Evolutionary conservation across 2,888 invertebrate species (phyloP).

Genomic region (Escarpia spicata): DNA sequence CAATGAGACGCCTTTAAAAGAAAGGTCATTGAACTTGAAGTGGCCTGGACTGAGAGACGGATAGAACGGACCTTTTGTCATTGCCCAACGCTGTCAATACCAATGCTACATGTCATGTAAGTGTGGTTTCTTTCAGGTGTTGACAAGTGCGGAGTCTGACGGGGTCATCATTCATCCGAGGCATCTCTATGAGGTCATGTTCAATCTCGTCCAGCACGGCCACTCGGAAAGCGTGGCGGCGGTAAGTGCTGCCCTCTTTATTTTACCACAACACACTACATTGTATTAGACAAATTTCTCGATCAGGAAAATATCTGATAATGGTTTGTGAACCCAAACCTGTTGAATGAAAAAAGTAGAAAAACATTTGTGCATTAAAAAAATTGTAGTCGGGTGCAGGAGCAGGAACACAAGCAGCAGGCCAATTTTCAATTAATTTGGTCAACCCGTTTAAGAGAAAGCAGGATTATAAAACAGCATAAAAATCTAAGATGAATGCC

Average conservation of each 20-base stretch:
- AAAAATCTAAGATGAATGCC: too few species aligned
- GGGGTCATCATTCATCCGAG: constrained; percentile 24
- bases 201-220: constrained; percentile 1
- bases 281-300: not conserved
- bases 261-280: not conserved
- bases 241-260: not conserved
- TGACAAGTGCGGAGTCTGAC: constrained; percentile 17
- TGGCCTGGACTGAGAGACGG: too few species aligned
- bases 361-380: too few species aligned
- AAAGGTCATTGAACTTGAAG: too few species aligned
- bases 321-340: not conserved
- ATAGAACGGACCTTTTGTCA: not conserved
- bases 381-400: too few species aligned
- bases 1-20: too few species aligned
- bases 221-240: not conserved
- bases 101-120: not conserved
- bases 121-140: constrained; percentile 21
- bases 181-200: constrained; percentile 22
- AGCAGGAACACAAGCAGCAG: too few species aligned
- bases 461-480: too few species aligned
- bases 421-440: too few species aligned
- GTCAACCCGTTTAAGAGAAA: too few species aligned
- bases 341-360: too few species aligned
- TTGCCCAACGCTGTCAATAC: not conserved
- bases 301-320: not conserved